Base-by-base conservation (phyloP, 2,797 vertebrate species). In the Bryconaethiops microstoma region DNA sequence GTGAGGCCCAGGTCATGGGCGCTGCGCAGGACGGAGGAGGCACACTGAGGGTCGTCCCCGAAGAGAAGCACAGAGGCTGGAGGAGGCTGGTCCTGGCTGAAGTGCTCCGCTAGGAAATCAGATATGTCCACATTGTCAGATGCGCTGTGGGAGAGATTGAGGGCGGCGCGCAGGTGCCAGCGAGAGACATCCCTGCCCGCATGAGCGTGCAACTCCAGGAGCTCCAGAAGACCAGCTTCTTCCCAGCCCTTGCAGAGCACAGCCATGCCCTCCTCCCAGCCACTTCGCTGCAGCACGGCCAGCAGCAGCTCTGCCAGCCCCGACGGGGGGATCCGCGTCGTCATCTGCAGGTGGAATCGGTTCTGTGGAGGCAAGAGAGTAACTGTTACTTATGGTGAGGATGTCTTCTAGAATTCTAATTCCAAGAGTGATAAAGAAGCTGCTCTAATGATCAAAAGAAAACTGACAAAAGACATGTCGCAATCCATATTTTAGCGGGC, bases 331-430 rank as follows among this genome's bases (percentile, higher is more conserved):
- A 94, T 91, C 45, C 92, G 92, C 2, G 90, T 95, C 85, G 94
- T 89, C 96, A 97, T 91, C 89, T 94, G 95, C 70, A 97, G 93
- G 87, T 97, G 97, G 87, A 97, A 96, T 0, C 88, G 95, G 81
- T 93, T 97, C 97, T 98, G 89, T 21, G 19, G 39, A 70, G 50
- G 21, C 4, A 70, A 70, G 23, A 45, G 23, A 40, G 45, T 13
- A 45, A 6, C 1, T 21, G 16, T 12, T 45, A 42, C 0, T 67
- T 40, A 19, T 19, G 2, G 7, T 17, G 16, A 3, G 7, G 1
- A 8, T n/a, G 63, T 64, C 29, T 39, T 29, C 0, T 2, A 17
- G 19, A 35, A 35, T 35, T 35, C 35, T 35, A 35, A 35, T 35
- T 35, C 35, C 35, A 35, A 35, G 35, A 35, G 35, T 35, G 35